Evolutionary conservation across 2,888 invertebrate species (phyloP), one percentile per base, ranked within the genome.

Genomic region (Trilocha varians): DNA sequence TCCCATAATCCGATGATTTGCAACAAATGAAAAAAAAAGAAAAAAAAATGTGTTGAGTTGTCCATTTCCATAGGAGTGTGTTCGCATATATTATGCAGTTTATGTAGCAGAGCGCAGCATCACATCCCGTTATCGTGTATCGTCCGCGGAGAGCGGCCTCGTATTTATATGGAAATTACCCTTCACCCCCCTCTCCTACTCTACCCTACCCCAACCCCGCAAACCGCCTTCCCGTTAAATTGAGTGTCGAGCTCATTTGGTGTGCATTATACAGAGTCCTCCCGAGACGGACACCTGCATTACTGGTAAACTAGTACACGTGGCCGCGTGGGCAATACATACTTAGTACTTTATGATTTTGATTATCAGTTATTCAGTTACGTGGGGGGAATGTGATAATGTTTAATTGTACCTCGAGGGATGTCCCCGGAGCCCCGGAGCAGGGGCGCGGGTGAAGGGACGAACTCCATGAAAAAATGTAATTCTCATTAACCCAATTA

Each of bases 401-500:
- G 5, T 18, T 18, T 36, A 17, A 36, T 36, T 36, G n/a, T 18
- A 36, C 13, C 13, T 2, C 13, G 13, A 36, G 8, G 5, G n/a
- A 17, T 15, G 16, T 36, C 17, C 16, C 16, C 2, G 17, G 13
- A 17, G 16, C 15, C 16, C n/a, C n/a, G n/a, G n/a, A n/a, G n/a
- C n/a, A n/a, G n/a, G n/a, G n/a, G n/a, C n/a, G n/a, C n/a, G n/a
- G n/a, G n/a, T n/a, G n/a, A n/a, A n/a, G 18, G 18, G 5, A 18
- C 18, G 4, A 18, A 18, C 5, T 18, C 37, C 39, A 40, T 41
- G 39, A 47, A 42, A 36, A 38, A 40, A 38, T 42, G 46, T 46
- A 42, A 46, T 46, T 48, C 44, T 52, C 46, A 54, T 50, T 48
- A 52, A 43, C 44, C 45, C 47, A 53, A 52, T 52, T 52, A 50